Percentiles rank a stretch among this genome's conserved stretches.
Conservation (phyloP, 2,888 invertebrate genomes). For the Ypsolopha sequella region DNA sequence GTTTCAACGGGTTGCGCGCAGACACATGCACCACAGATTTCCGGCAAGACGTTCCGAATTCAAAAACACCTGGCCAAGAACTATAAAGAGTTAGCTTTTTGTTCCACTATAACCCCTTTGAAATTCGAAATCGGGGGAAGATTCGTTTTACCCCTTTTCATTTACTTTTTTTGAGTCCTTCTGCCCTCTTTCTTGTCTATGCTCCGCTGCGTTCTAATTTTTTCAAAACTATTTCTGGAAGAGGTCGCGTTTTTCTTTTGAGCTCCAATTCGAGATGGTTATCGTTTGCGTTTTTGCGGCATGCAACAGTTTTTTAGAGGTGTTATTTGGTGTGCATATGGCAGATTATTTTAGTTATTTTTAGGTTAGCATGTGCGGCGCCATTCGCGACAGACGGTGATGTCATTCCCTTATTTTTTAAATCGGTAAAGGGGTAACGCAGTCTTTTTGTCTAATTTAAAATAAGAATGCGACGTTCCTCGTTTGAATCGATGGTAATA, state of each 20-base stretch:
- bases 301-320: conserved; percentile 16
- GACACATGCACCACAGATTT: conserved; percentile 64
- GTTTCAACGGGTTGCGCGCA: conserved; percentile 46
- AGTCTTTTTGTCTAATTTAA: conserved; percentile 28
- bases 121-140: conserved; percentile 40
- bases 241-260: conserved; percentile 26
- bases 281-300: conserved; percentile 38
- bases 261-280: conserved; percentile 22
- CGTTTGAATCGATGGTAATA: conserved; percentile 5
- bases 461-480: conserved; percentile 3
- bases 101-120: conserved; percentile 37
- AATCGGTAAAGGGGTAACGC: conserved; percentile 5
- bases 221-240: conserved; percentile 18
- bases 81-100: conserved; percentile 41
- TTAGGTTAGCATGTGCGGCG: conserved; percentile 56
- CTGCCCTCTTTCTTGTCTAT: conserved; percentile 35
- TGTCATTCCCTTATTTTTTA: conserved; percentile 56
- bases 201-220: conserved; percentile 27
- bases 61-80: conserved; percentile 57
- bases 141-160: conserved; percentile 46
- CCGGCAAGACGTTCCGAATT: conserved; percentile 54
- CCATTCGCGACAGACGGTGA: conserved; percentile 59
- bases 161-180: conserved; percentile 27
- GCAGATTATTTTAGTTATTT: conserved; percentile 56
- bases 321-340: conserved; percentile 52